Evolutionary conservation across 2,888 invertebrate genomes (phyloP), one percentile per base, ranked within the genome.

Genomic region (Sarcophaga carnaria): DNA sequence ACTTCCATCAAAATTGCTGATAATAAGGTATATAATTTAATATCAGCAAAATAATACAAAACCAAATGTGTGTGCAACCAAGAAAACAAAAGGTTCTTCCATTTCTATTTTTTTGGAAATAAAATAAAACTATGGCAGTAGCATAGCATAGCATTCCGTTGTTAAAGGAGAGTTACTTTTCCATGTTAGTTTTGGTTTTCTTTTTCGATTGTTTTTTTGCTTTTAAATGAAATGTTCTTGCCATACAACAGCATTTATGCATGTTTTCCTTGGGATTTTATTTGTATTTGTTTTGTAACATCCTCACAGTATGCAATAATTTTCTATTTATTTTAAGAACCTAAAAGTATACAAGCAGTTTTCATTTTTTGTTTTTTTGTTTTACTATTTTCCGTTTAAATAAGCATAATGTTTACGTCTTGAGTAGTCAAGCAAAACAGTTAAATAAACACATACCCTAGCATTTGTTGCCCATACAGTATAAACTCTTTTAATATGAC

Each of bases 21-120:
- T 92, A 92, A 92, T 92, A 92, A 92, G 92, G 91, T 91, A 92
- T 92, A 92, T 92, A 92, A 92, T 92, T 92, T 92, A 92, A 92
- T 92, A 92, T 92, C 91, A 25, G 49, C 88, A 90, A 89, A 89
- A 90, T 89, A 88, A 89, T 89, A 74, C 62, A n/a, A 25, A 70
- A 90, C 89, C 86, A 69, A 77, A 80, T 88, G 78, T 70, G 78
- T 70, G 5, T 70, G 5, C 37, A 81, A 64, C 83, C 83, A 86
- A 88, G 88, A 86, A 80, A 88, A 70, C 62, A 81, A 85, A 70
- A 82, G 54, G 49, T 77, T 20, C 49, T 72, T 60, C 4, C 22
- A 79, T 63, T 59, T 76, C 77, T 63, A n/a, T 12, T 66, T 45
- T 12, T 66, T 45, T 72, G 59, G 20, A 72, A 63, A 70, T 82